Conservation (phyloP, 2,113 vertebrate genomes). For the Hemichromis elongatus region DNA sequence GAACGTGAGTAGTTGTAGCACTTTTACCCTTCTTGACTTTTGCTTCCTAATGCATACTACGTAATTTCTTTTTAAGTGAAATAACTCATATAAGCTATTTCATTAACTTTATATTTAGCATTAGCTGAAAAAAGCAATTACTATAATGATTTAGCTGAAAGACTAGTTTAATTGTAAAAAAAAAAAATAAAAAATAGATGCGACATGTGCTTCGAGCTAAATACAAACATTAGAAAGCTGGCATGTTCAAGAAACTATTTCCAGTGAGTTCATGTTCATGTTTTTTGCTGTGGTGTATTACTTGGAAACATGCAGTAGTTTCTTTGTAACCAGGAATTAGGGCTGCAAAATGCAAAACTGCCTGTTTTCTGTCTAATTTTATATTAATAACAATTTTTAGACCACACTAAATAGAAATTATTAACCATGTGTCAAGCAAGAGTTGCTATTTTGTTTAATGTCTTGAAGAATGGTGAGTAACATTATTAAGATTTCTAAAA, state of each 20-base stretch:
- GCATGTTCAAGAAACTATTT: neutral
- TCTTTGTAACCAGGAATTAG: neutral
- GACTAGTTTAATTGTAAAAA: neutral
- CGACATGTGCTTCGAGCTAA: neutral
- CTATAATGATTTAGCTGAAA: neutral
- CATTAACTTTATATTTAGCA: neutral
- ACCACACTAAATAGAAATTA: neutral
- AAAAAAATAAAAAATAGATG: too few species aligned
- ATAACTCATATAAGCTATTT: neutral
- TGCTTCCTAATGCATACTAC: neutral
- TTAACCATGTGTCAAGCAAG: neutral
- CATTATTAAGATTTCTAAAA: neutral
- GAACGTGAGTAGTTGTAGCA: neutral
- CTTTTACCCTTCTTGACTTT: neutral
- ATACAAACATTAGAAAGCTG: neutral
- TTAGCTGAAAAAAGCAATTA: neutral
- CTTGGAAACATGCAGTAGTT: neutral
- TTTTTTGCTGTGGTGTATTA: neutral
- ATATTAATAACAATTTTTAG: neutral
- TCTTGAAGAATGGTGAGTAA: too few species aligned
- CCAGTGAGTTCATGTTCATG: neutral
- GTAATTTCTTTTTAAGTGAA: neutral
- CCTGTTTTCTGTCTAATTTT: neutral
- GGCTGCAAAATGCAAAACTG: neutral
- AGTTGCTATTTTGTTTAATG: neutral